Percentiles rank a stretch among this genome's conserved stretches.
Evolutionary conservation across 30 jellyfish, hydroid and myxozoan genomes (phyloP).

Genomic region (Aurelia coerulea): DNA sequence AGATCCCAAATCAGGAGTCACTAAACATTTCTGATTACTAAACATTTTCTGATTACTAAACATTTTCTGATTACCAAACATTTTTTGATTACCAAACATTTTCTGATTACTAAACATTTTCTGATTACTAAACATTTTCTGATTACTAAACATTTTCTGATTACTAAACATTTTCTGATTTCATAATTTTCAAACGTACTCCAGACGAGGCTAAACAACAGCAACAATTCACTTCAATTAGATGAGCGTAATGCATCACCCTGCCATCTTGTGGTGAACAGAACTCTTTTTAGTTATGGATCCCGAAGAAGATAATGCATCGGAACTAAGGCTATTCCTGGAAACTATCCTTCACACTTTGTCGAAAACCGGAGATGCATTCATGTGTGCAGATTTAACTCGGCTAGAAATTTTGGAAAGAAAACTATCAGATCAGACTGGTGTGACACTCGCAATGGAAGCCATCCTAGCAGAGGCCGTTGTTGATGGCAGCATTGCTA

Average conservation of each 20-base stretch:
- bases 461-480: constrained; percentile 39
- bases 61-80: constrained; percentile 4
- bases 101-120: constrained; percentile 2
- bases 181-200: no score
- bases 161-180: no score
- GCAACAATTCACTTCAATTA: background rate
- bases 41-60: constrained; percentile 9
- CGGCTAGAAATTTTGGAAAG: constrained; percentile 44
- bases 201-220: background rate
- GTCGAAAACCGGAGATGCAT: constrained; percentile 37
- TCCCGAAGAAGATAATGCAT: constrained; percentile 15
- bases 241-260: background rate
- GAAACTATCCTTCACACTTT: constrained; percentile 35
- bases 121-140: background rate
- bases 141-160: no score
- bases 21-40: constrained; percentile 7
- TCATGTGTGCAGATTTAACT: constrained; percentile 11
- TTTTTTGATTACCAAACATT: background rate
- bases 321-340: constrained; percentile 37
- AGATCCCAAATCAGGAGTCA: no score
- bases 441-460: constrained; percentile 33
- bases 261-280: no score
- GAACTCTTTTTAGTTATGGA: background rate
- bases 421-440: constrained; percentile 43
- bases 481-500: constrained; percentile 8